Percentiles rank a stretch among this genome's conserved stretches.
Evolutionary conservation across 2,888 invertebrate species (phyloP).

Genomic region (Diaphora mendica): DNA sequence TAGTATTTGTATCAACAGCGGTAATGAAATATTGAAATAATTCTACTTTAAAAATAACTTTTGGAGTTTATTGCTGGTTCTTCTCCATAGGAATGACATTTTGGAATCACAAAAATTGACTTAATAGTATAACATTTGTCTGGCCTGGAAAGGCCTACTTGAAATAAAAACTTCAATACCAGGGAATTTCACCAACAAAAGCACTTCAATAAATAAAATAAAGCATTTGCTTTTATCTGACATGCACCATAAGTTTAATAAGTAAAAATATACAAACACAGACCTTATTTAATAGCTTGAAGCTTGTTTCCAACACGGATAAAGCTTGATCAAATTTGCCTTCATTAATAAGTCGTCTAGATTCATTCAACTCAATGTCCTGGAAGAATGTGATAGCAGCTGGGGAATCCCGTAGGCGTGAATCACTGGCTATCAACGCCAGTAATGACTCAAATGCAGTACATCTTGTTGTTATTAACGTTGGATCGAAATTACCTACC

Average conservation of each 20-base stretch:
- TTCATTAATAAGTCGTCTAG: conserved; percentile 86
- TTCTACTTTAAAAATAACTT: too few species aligned
- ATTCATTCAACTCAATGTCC: conserved; percentile 87
- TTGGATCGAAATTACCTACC: conserved; percentile 90
- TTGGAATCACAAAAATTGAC: too few species aligned
- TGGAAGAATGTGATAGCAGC: conserved; percentile 88
- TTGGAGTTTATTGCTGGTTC: too few species aligned
- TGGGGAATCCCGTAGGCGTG: conserved; percentile 85
- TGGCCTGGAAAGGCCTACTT: too few species aligned
- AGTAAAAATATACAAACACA: conserved; percentile 11
- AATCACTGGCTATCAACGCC: conserved; percentile 84
- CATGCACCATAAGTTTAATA: background rate
- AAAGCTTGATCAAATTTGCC: conserved; percentile 88
- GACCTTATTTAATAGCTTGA: conserved; percentile 87
- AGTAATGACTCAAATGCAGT: conserved; percentile 88
- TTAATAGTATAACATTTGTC: too few species aligned
- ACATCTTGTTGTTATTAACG: conserved; percentile 88
- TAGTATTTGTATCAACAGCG: too few species aligned
- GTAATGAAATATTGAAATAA: too few species aligned
- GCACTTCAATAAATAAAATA: background rate
- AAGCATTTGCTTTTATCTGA: background rate
- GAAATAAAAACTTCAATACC: background rate
- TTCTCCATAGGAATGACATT: too few species aligned
- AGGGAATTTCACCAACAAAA: background rate
- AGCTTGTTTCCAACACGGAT: conserved; percentile 89